These are phyloP conservation scores for Calidris pugnax DNA, from an alignment of 2,113 vertebrate genomes.

Conservation along the genomic window DNA sequence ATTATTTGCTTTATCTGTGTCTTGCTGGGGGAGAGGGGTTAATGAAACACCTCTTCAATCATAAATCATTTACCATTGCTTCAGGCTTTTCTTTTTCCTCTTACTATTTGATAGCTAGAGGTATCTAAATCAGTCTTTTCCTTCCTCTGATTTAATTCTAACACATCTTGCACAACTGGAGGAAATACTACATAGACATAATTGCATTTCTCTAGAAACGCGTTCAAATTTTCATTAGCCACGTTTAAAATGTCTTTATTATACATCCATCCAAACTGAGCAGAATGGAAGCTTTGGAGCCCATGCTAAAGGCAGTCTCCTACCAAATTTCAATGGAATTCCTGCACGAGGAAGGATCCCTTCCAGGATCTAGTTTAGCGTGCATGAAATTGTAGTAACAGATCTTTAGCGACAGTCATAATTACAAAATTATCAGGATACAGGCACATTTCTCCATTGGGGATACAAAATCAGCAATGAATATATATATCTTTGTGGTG, in stretches of 20 bases:
- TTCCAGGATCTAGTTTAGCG: not conserved
- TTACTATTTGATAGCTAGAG: not conserved
- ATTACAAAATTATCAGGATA: constrained; percentile 30
- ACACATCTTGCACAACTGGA: not conserved
- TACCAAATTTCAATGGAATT: not conserved
- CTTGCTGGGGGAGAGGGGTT: not conserved
- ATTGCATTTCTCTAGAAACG: not conserved
- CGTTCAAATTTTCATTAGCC: not conserved
- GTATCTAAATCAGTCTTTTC: not conserved
- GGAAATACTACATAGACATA: not conserved
- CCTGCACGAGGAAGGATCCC: not conserved
- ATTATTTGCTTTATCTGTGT: constrained; percentile 57
- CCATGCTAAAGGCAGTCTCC: not conserved
- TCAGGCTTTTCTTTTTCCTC: constrained; percentile 9
- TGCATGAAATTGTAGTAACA: not conserved
- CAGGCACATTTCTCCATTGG: not conserved
- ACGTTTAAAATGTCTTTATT: not conserved
- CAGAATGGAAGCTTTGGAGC: not conserved
- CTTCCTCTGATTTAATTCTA: not conserved
- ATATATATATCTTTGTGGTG: not conserved
- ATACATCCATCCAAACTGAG: not conserved
- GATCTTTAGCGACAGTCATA: not conserved
- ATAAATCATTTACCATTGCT: constrained; percentile 42
- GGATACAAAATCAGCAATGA: not conserved
- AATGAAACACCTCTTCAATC: constrained; percentile 48